These are phyloP conservation scores for Linhomoeus sp. DNA, from an alignment of 2,888 invertebrate genomes.

Conservation along the genomic window DNA sequence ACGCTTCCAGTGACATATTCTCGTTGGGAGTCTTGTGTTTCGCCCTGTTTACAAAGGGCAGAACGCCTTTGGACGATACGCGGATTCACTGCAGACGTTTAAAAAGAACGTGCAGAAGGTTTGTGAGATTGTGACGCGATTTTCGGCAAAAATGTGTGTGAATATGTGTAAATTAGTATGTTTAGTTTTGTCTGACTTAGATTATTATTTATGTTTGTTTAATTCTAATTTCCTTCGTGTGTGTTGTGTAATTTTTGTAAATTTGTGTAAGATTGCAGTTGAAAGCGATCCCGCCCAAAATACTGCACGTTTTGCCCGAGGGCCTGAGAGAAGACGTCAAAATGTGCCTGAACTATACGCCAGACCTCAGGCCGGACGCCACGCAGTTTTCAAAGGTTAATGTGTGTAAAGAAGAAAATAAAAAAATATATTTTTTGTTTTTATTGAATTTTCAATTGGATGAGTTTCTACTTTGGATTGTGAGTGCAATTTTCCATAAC, in stretches of 20 bases:
- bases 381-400: constrained; percentile 81
- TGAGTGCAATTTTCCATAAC: too few species aligned
- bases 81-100: constrained; percentile 35
- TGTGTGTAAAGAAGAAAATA: too few species aligned
- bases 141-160: constrained; percentile 36
- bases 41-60: constrained; percentile 46
- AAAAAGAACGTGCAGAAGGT: constrained; percentile 48
- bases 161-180: too few species aligned
- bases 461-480: too few species aligned
- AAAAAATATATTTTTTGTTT: too few species aligned
- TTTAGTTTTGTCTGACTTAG: too few species aligned
- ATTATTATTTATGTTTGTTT: too few species aligned
- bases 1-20: constrained; percentile 65
- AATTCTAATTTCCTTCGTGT: too few species aligned
- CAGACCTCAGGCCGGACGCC: constrained; percentile 68
- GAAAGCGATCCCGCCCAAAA: constrained; percentile 23
- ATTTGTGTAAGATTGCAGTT: constrained; percentile 39
- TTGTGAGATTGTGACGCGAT: constrained; percentile 35
- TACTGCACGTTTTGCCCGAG: constrained; percentile 46
- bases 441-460: too few species aligned
- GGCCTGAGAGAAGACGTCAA: constrained; percentile 63
- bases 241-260: too few species aligned
- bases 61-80: constrained; percentile 32
- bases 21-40: constrained; percentile 69
- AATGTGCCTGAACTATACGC: constrained; percentile 59